A percentile compares a stretch with the other conserved stretches of the same genome.
Evolutionary conservation across 2,888 invertebrate genomes (phyloP).

Genomic region (Homarus gammarus): DNA sequence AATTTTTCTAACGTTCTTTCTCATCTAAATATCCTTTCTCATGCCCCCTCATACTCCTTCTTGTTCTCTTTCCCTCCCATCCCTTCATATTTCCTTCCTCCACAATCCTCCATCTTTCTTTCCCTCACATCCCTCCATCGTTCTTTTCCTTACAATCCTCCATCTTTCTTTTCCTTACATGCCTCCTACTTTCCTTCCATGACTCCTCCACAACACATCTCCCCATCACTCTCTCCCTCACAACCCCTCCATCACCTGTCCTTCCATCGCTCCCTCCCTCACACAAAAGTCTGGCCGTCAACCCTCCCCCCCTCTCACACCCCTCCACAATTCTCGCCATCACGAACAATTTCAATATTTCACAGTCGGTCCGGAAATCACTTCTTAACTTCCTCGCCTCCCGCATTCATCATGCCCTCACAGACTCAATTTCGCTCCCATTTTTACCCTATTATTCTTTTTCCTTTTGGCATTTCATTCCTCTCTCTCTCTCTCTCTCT

Average conservation of each 20-base stretch:
- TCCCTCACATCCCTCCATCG: not conserved
- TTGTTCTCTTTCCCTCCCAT: too few relatives aligned
- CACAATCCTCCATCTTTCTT: not conserved
- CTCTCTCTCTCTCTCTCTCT: too few relatives aligned
- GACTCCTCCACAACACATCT: not conserved
- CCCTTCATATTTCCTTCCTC: too few relatives aligned
- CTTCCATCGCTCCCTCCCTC: not conserved
- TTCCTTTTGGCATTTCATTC: too few relatives aligned
- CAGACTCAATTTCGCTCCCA: not conserved
- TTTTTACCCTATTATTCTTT: not conserved
- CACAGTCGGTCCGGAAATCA: constrained; percentile 1
- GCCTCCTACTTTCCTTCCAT: too few relatives aligned
- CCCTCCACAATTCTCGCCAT: not conserved
- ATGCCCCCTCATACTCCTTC: too few relatives aligned
- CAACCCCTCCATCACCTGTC: not conserved
- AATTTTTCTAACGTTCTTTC: too few relatives aligned
- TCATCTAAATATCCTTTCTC: too few relatives aligned
- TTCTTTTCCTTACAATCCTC: not conserved
- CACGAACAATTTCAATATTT: not conserved
- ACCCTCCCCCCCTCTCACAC: not conserved
- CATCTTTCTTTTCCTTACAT: not conserved
- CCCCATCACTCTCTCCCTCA: not conserved
- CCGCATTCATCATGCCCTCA: not conserved
- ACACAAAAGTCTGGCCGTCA: not conserved
- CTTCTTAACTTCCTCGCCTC: not conserved